Evolutionary conservation across 2,888 invertebrate species (phyloP), one percentile per base, ranked within the genome.

Genomic region (Pilophorus perplexus): DNA sequence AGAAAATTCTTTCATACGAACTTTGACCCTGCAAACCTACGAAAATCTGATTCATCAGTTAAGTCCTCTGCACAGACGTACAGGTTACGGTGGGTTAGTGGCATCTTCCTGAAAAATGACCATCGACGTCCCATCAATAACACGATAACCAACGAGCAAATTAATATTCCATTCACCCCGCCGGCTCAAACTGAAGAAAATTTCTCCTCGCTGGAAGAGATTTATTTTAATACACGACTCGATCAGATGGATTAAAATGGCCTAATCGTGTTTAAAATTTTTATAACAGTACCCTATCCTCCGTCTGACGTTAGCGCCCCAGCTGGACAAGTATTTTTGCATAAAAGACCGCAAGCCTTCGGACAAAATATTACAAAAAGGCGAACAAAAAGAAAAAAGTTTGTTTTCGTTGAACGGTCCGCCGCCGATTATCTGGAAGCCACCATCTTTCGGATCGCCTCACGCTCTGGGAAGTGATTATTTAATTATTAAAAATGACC

Each of bases 401-500:
- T n/a, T n/a, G 10, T 22, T 46, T 23, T 8, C 14, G 23, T 46
- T 46, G 25, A 46, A 46, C 46, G 46, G 46, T 46, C 12, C n/a
- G 20, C 12, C 22, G n/a, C 3, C 46, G n/a, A 46, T 46, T 46
- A 46, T 46, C 1, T 22, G 46, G 46, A 46, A 46, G 46, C 46
- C 46, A 14, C 46, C 46, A 46, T 46, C 25, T 46, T 14, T 46
- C 20, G 6, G 6, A 16, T 42, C n/a, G 20, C 46, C 46, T 46
- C 46, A 46, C 46, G 46, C 46, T 46, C 25, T 46, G n/a, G 23
- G 46, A 46, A 22, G 46, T 23, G 46, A 46, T 46, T 46, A 46
- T 46, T 46, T 46, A 46, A 46, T 46, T 46, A 46, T 23, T 22
- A 25, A 25, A 46, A 46, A 46, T 46, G 12, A 46, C 23, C 46